Conservation (phyloP, 2,113 vertebrate species). For the Onychostruthus taczanowskii region DNA sequence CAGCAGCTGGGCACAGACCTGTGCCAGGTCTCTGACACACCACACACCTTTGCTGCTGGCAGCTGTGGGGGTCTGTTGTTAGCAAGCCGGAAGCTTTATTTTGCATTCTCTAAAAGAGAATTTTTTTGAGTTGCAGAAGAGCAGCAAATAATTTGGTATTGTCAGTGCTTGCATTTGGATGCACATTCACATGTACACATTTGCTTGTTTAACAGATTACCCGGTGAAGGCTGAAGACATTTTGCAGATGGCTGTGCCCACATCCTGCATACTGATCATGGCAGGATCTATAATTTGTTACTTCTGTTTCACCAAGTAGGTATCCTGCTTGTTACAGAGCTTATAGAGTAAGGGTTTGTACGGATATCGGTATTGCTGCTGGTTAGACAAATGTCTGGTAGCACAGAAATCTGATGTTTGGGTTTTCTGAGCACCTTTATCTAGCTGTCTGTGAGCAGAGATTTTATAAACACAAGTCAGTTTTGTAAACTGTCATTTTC, state of each 20-base stretch:
- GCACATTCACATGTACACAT: not conserved
- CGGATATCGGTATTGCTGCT: not conserved
- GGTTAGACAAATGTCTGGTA: not conserved
- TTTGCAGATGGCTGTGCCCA: conserved; percentile 13
- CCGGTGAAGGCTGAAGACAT: not conserved
- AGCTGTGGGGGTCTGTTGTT: not conserved
- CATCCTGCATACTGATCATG: conserved; percentile 52
- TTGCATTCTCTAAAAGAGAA: not conserved
- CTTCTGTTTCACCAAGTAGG: conserved; percentile 65
- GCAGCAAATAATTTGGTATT: not conserved
- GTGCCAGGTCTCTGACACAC: not conserved
- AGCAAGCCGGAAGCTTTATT: not conserved
- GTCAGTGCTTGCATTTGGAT: not conserved
- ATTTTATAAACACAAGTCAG: not conserved
- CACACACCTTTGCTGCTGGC: fast-evolving
- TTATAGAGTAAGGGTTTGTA: not conserved
- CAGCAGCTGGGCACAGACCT: not conserved
- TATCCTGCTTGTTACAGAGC: not conserved
- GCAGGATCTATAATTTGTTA: conserved; percentile 50
- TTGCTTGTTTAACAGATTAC: conserved; percentile 48
- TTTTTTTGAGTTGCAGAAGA: not conserved
- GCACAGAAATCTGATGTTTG: not conserved
- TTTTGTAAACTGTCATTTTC: not conserved
- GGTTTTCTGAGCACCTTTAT: not conserved
- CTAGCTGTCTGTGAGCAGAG: not conserved